phyloP scores from a whole-genome alignment of 2,888 invertebrate genomes.

The Maniola hyperantus region DNA sequence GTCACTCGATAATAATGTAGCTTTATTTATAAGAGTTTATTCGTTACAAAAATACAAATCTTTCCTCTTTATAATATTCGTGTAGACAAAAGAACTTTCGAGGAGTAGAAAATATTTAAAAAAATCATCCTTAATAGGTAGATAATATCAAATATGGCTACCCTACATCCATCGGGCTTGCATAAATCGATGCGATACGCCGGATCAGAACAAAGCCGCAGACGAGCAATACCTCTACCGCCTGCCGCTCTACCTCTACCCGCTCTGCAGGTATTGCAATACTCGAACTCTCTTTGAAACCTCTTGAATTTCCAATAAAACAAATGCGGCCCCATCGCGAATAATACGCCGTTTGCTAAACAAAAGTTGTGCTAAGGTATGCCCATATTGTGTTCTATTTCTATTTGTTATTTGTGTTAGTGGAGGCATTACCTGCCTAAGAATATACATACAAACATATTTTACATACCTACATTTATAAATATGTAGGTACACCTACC shows the following conservation, averaged over 20 bases:
- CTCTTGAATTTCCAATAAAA: constrained; percentile 37
- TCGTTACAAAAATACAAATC: too few relatives aligned
- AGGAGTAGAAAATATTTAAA: too few relatives aligned
- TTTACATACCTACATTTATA: too few relatives aligned
- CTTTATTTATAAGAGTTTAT: too few relatives aligned
- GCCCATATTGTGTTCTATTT: constrained; percentile 13
- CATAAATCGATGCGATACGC: constrained; percentile 80
- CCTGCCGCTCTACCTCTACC: constrained; percentile 26
- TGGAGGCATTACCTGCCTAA: neutral
- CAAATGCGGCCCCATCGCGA: constrained; percentile 33
- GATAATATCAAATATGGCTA: neutral
- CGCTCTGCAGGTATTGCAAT: constrained; percentile 26
- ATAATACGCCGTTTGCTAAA: constrained; percentile 24
- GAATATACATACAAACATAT: too few relatives aligned
- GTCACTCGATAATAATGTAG: too few relatives aligned
- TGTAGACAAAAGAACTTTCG: too few relatives aligned
- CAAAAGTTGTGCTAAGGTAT: constrained; percentile 22
- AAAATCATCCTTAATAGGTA: too few relatives aligned
- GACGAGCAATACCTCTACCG: constrained; percentile 45
- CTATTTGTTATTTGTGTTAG: constrained; percentile 1
- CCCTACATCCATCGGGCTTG: constrained; percentile 70
- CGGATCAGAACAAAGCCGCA: constrained; percentile 76
- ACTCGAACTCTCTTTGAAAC: constrained; percentile 35
- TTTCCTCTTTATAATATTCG: too few relatives aligned
- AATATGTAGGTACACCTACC: too few relatives aligned